Conservation (phyloP, 2,113 vertebrate genomes). For the Tringa solitaria region DNA sequence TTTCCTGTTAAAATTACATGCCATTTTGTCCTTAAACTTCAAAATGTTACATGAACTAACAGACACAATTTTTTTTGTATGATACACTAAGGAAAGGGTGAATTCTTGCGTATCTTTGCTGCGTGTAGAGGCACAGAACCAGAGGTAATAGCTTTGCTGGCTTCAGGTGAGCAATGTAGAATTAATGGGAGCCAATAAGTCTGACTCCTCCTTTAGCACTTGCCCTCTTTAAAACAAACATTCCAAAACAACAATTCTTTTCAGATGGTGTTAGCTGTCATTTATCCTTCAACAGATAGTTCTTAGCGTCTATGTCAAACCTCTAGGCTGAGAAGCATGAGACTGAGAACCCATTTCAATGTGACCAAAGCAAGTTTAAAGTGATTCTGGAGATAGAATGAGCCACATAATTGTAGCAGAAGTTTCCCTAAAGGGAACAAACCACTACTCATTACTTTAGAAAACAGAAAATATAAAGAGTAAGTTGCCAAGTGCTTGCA, state of each 20-base stretch:
- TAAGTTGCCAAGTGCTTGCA: not conserved
- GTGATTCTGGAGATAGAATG: not conserved
- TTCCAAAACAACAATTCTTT: not conserved
- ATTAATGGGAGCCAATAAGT: not conserved
- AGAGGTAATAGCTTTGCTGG: not conserved
- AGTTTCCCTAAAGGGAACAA: not conserved
- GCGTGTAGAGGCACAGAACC: rapidly evolving
- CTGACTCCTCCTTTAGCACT: too few relatives aligned
- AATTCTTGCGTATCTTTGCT: too few relatives aligned
- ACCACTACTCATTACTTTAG: not conserved
- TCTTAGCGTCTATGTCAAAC: not conserved
- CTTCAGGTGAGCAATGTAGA: not conserved
- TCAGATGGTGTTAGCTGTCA: rapidly evolving
- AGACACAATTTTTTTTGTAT: too few relatives aligned
- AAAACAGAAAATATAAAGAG: not conserved
- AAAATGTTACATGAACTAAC: not conserved
- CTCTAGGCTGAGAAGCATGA: rapidly evolving
- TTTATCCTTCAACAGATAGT: not conserved
- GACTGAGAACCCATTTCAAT: not conserved
- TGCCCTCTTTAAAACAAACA: not conserved
- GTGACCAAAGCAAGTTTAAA: not conserved
- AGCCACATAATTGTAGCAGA: not conserved
- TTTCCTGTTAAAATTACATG: not conserved
- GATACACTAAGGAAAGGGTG: too few relatives aligned
- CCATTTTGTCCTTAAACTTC: not conserved